Evolutionary conservation across 2,888 invertebrate species (phyloP).

Genomic region (Troglohyphantes excavatus): DNA sequence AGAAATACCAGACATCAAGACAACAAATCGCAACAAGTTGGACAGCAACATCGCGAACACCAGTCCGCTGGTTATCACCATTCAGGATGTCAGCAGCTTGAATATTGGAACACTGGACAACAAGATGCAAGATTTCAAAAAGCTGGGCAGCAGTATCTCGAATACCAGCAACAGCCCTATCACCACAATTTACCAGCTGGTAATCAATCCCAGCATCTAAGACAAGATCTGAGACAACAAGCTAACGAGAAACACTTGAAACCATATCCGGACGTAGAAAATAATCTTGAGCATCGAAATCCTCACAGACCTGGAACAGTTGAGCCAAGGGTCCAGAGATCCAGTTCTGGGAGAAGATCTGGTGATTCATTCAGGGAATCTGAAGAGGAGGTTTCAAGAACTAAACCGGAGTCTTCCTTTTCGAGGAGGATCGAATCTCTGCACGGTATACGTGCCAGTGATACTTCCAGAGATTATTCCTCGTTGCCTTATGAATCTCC

Average conservation of each 20-base stretch:
- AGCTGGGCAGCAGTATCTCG: background rate
- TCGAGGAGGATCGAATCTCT: slow-evolving; percentile 31
- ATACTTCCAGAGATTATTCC: background rate
- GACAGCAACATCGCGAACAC: no score
- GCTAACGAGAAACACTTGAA: background rate
- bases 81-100: no score
- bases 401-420: background rate
- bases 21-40: no score
- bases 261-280: background rate
- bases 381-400: no score
- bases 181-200: no score
- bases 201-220: background rate
- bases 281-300: no score
- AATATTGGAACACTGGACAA: no score
- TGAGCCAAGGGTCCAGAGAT: background rate
- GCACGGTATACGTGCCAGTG: slow-evolving; percentile 21
- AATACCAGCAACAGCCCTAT: background rate
- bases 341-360: background rate
- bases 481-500: slow-evolving; percentile 12
- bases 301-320: background rate
- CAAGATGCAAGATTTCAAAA: background rate
- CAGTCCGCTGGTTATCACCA: no score
- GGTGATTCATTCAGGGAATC: no score
- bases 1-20: no score
- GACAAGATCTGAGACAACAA: background rate